Base-by-base conservation (phyloP, 2,113 vertebrate genomes). In the Phyllopteryx taeniolatus region DNA sequence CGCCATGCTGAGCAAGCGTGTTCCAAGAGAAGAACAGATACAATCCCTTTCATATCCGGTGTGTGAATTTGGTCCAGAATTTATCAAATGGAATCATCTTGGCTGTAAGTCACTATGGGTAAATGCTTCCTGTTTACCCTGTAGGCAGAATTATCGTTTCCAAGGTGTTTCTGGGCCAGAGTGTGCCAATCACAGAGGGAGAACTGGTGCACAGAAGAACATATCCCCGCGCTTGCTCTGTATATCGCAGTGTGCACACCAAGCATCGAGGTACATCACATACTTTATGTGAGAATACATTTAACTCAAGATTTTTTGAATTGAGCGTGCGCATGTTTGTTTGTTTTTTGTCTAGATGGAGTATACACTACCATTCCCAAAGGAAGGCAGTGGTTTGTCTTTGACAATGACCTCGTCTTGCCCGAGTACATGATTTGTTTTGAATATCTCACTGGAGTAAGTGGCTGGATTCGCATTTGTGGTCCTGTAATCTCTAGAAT, bases 381-480 rank as follows among this genome's bases (percentile, higher is more conserved):
- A 39, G 89, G 90, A 68, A 92, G 75, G 67, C 88, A 93, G 81
- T 96, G 94, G 93, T 93, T 95, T 85, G 82, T 96, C 70, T 95
- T 94, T 79, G 92, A 95, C 67, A 92, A 86, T 70, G 93, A 95
- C 19, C 89, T 96, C 13, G 82, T 94, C 72, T 85, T 96, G 79
- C 94, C 95, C 15, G 94, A 96, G 83, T 93, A 94, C 82, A 47
- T 94, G 35, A 85, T 94, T 65, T 92, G 93, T 78, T 93, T 96
- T 91, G 91, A 95, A 75, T 94, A 94, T 15, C 17, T 91, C 78
- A 92, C 91, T 3, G 67, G 76, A 92, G 93, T 95, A 86, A 83
- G 53, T 62, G 11, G 46, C 65, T 43, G 27, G 1, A 64, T 64
- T 39, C 2, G 1, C 12, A 64, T n/a, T 43, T n/a, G 4, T 42